Base-by-base conservation (phyloP, 2,888 invertebrate genomes). In the Tethea ocularis region DNA sequence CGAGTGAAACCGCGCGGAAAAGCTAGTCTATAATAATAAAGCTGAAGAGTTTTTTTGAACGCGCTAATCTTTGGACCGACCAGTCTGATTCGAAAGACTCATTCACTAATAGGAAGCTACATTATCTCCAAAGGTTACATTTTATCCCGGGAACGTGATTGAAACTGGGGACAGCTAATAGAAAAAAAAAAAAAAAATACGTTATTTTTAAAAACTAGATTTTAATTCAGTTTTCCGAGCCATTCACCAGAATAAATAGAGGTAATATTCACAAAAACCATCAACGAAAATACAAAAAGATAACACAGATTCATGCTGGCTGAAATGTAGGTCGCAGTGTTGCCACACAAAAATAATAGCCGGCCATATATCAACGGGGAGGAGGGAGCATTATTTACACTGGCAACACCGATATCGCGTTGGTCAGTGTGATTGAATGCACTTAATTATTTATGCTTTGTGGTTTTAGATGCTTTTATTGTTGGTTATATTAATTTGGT, bases 341-440 rank as follows among this genome's bases (percentile, higher is more conserved):
- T 55, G 23, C 36, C 23, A 38, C 54, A 55, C 51, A 55, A 58
- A 59, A 55, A 55, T 56, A 56, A 38, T 57, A 26, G 51, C 51
- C 53, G 46, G 57, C 41, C 17, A 51, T 36, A 54, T 51, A 51
- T 29, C 59, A 59, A 52, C 8, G 17, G n/a, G 46, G 20, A 46
- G 20, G 17, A 17, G 46, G 46, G 46, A 46, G 55, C 55, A 56
- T 56, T 56, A 59, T 59, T 53, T 58, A 22, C 41, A 53, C 55
- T 52, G 56, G 59, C 59, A 59, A 59, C 55, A 55, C 55, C 36
- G 51, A 36, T 59, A 46, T 46, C 46, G 46, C 46, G 46, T 46
- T 46, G 46, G 46, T 46, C 46, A 46, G 46, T 46, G 46, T 46
- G 46, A 46, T 46, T 46, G 46, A 46, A 20, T 46, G 46, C 46